Evolutionary conservation across 2,888 invertebrate genomes (phyloP), one percentile per base, ranked within the genome.

Genomic region (Neoscelio sp.): DNA sequence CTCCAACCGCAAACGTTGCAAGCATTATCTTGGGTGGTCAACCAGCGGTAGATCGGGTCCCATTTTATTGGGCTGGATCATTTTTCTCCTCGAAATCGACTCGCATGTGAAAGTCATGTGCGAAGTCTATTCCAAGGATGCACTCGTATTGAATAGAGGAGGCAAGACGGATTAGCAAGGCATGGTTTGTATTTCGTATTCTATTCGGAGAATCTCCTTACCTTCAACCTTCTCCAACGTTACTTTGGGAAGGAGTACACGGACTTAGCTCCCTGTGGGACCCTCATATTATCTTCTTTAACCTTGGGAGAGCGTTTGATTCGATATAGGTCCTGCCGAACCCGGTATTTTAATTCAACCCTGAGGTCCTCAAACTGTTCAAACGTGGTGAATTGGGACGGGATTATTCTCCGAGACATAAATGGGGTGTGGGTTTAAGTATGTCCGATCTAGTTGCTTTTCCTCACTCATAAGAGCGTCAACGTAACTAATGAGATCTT

Each of bases 401-500:
- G 23, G 3, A 3, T 23, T 23, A 23, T 23, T 3, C 23, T 3
- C n/a, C 4, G 23, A 23, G 4, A 23, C 23, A 23, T 23, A 23
- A 23, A 6, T 4, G 23, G 23, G 23, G 6, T 23, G 23, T 6
- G 6, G 3, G 6, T 23, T 23, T 4, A 4, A 3, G 6, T 23
- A 23, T 23, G 23, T 6, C 3, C 23, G 23, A 6, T 23, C 23
- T 23, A 23, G 23, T 6, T 23, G 23, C 4, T 23, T 6, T 15
- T 23, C 6, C 4, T n/a, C n/a, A n/a, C n/a, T n/a, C n/a, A n/a
- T n/a, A n/a, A n/a, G n/a, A n/a, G n/a, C n/a, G n/a, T n/a, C n/a
- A n/a, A n/a, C 30, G 8, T 58, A 58, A 2, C 28, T 7, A 40
- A 58, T 58, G 10, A 58, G 26, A 1, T 30, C 42, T 7, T 5